Base-by-base conservation (phyloP, 1,140 invertebrate species). In the Oryzaephilus surinamensis region DNA sequence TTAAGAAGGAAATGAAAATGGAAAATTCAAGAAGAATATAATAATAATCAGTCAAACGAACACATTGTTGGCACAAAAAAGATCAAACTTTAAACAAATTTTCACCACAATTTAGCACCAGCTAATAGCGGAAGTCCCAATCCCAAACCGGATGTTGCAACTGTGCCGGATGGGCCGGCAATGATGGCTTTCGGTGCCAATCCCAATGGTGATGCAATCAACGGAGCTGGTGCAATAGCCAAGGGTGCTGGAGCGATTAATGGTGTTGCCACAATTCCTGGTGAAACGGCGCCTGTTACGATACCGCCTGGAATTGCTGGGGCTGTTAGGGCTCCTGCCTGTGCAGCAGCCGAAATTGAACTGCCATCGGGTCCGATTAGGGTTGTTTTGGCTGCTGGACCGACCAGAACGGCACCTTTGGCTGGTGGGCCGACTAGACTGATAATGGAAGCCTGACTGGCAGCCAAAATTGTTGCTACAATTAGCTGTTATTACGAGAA, bases 21-120 rank as follows among this genome's bases (percentile, higher is more conserved):
- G n/a, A n/a, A n/a, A n/a, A n/a, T n/a, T n/a, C n/a, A n/a, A n/a
- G n/a, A n/a, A n/a, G n/a, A n/a, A n/a, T n/a, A n/a, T n/a, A n/a
- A n/a, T n/a, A n/a, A n/a, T n/a, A n/a, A n/a, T n/a, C n/a, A n/a
- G n/a, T n/a, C n/a, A n/a, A n/a, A n/a, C n/a, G n/a, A n/a, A n/a
- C 10, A 28, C 4, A 61, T 33, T 62, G 61, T 16, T 61, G 59
- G 18, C 12, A 12, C 20, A 21, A 13, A 33, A 18, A 18, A 35
- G 10, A 13, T 3, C 24, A 13, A 35, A 23, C 19, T 35, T 18
- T 24, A 6, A 4, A 3, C 8, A 6, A 12, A 23, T 11, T 14
- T 36, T 36, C 7, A 28, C n/a, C 16, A 39, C 32, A 19, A 40
- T 29, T 17, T 19, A 13, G 26, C 26, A 30, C 19, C 16, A 28